A percentile compares a stretch with the other conserved stretches of the same genome.
Conservation (phyloP, 2,797 vertebrate species). For the Rhyacichthys aspro region DNA sequence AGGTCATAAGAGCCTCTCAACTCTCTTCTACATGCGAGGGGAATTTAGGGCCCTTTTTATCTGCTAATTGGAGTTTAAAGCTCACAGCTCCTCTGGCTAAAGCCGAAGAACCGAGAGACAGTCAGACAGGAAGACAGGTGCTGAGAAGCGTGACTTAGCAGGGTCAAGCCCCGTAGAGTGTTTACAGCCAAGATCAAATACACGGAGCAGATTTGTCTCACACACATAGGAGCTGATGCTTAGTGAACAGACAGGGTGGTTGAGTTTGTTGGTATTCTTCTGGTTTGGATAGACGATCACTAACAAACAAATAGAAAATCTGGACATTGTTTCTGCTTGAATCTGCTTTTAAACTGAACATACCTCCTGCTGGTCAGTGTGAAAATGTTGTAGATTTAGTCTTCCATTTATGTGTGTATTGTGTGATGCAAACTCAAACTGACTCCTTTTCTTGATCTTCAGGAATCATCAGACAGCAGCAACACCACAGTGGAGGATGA, state of each 20-base stretch:
- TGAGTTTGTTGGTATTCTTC: conserved; percentile 2
- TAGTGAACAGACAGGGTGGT: background rate
- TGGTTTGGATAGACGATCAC: background rate
- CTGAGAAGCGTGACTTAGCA: conserved; percentile 12
- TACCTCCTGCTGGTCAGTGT: conserved; percentile 21
- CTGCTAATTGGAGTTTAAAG: conserved; percentile 66
- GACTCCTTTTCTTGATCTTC: conserved; percentile 43
- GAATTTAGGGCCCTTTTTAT: conserved; percentile 68
- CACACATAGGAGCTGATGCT: too few species aligned
- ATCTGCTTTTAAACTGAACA: conserved; percentile 6
- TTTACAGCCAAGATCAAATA: conserved; percentile 9
- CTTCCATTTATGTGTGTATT: conserved; percentile 11
- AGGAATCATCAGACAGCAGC: conserved; percentile 98
- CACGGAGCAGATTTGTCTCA: too few species aligned
- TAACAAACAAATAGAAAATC: conserved; percentile 4
- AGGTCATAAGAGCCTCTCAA: conserved; percentile 55
- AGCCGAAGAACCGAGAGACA: conserved; percentile 7
- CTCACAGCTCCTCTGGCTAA: conserved; percentile 43
- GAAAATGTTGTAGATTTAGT: conserved; percentile 22
- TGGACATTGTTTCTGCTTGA: conserved; percentile 8
- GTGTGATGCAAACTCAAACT: background rate
- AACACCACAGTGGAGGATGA: conserved; percentile 98
- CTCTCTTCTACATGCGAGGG: conserved; percentile 51
- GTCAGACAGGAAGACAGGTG: conserved; percentile 7
- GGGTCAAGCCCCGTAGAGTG: background rate